A percentile compares a stretch with the other conserved stretches of the same genome.
Conservation (phyloP, 2,888 invertebrate species). For the Eupithecia subfuscata region DNA sequence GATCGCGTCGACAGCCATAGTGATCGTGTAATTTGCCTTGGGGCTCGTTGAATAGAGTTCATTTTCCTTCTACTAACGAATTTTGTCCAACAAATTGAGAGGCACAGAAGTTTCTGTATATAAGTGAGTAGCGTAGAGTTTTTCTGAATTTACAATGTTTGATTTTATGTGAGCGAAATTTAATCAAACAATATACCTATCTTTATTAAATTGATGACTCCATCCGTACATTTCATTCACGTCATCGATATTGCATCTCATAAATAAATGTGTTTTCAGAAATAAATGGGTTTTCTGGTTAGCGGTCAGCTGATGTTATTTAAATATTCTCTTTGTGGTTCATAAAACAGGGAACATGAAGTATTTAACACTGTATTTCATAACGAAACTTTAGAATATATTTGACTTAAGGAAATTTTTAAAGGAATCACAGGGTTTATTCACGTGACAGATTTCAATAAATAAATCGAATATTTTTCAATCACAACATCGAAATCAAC, state of each 20-base stretch:
- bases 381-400: background rate
- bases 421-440: background rate
- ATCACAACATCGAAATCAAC: too few species aligned
- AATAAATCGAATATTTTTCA: too few species aligned
- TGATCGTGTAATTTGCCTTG: conserved; percentile 48
- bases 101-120: background rate
- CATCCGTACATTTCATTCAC: conserved; percentile 9
- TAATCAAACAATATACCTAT: background rate
- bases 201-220: background rate
- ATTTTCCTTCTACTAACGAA: conserved; percentile 53
- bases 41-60: conserved; percentile 51
- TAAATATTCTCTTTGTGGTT: conserved; percentile 35
- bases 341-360: conserved; percentile 1
- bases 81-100: conserved; percentile 25
- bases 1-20: conserved; percentile 53
- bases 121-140: background rate
- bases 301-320: conserved; percentile 27
- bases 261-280: conserved; percentile 34
- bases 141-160: background rate
- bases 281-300: conserved; percentile 32
- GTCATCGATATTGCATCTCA: conserved; percentile 28
- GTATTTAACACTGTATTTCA: background rate
- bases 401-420: background rate
- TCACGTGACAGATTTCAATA: too few species aligned
- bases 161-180: background rate